phyloP scores from a whole-genome alignment of 1,140 invertebrate genomes.

The Planococcus citri region DNA sequence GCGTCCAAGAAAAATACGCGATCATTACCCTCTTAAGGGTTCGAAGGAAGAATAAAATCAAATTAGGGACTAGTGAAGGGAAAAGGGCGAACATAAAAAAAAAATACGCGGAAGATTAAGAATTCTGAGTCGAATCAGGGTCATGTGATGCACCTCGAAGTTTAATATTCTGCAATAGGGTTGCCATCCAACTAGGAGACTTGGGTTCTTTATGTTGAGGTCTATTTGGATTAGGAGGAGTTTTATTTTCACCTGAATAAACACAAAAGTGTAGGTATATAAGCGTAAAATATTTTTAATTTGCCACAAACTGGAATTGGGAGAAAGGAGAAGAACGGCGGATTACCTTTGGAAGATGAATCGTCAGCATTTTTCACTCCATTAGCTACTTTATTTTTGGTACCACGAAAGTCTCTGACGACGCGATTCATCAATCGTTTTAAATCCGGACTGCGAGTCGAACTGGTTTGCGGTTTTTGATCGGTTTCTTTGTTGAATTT shows the following conservation, averaged over 20 bases:
- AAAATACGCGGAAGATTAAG: not conserved
- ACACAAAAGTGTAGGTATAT: no score
- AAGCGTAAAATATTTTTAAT: slow-evolving; percentile 1
- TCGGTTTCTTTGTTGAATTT: not conserved
- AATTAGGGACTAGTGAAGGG: not conserved
- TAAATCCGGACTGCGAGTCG: not conserved
- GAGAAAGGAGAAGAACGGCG: no score
- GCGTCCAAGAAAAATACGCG: no score
- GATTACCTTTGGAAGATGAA: not conserved
- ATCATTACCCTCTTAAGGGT: no score
- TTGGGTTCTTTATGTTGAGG: slow-evolving; percentile 2
- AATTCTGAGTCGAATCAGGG: not conserved
- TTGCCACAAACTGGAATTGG: not conserved
- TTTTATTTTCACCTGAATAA: not conserved
- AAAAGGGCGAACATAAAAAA: not conserved
- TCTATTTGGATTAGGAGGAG: not conserved
- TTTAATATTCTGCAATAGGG: slow-evolving; percentile 2
- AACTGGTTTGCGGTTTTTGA: not conserved
- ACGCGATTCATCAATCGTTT: slow-evolving; percentile 15
- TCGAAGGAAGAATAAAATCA: no score
- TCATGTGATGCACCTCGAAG: slow-evolving; percentile 5
- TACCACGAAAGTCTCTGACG: not conserved
- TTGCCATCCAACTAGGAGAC: slow-evolving; percentile 10
- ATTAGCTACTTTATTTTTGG: slow-evolving; percentile 11
- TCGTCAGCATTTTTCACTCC: slow-evolving; percentile 11